phyloP scores from a whole-genome alignment of 2,888 invertebrate species.

The Oligia strigilis region DNA sequence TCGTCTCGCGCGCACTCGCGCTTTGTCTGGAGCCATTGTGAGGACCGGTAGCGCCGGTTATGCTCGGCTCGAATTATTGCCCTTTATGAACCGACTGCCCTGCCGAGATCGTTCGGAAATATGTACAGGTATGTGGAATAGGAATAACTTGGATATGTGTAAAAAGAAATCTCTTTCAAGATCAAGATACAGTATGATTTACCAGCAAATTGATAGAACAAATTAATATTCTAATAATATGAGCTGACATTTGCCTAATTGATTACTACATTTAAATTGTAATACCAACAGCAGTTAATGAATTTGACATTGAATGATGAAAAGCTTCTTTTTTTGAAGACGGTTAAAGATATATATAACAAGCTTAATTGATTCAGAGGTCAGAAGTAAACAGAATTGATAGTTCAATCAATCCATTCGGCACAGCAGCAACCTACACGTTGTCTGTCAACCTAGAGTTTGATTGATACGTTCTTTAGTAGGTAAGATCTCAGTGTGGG shows the following conservation, averaged over 20 bases:
- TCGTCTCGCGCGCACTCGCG: constrained; percentile 74
- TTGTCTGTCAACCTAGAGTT: constrained; percentile 59
- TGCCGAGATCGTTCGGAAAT: constrained; percentile 60
- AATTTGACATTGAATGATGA: constrained; percentile 61
- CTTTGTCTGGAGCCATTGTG: constrained; percentile 80
- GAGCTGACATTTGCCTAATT: constrained; percentile 35
- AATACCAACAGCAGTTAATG: constrained; percentile 42
- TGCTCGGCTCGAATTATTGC: constrained; percentile 80
- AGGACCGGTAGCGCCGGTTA: constrained; percentile 85
- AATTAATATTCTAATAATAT: constrained; percentile 30
- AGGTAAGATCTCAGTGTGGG: constrained; percentile 40
- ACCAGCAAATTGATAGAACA: constrained; percentile 13
- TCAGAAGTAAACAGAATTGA: constrained; percentile 64
- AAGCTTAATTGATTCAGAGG: constrained; percentile 67
- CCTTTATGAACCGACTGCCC: constrained; percentile 75
- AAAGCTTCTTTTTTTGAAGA: constrained; percentile 60
- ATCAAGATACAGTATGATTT: neutral
- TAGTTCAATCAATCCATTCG: constrained; percentile 67
- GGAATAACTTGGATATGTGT: constrained; percentile 17
- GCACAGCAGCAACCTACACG: constrained; percentile 62
- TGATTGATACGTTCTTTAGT: constrained; percentile 62
- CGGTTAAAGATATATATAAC: constrained; percentile 59
- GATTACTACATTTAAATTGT: constrained; percentile 40
- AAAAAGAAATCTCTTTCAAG: constrained; percentile 1
- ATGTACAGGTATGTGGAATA: constrained; percentile 53